These are phyloP conservation scores for Phalangium opilio DNA, from an alignment of 2,888 invertebrate genomes.

Conservation along the genomic window DNA sequence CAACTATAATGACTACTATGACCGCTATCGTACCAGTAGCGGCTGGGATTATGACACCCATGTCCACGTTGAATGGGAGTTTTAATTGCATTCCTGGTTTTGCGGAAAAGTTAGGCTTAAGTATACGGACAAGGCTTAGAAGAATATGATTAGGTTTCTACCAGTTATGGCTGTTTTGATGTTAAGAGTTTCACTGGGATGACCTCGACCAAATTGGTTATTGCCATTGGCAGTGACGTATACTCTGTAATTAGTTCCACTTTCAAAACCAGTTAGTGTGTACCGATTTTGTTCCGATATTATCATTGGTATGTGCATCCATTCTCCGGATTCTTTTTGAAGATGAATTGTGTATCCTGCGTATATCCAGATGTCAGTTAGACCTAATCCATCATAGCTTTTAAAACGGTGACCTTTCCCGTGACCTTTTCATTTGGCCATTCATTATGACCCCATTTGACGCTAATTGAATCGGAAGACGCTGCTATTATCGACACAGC, in stretches of 20 bases:
- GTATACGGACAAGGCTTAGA: too few relatives aligned
- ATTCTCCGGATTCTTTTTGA: slow-evolving; percentile 11
- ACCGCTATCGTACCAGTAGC: slow-evolving; percentile 14
- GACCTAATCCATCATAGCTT: not conserved
- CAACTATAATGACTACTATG: slow-evolving; percentile 13
- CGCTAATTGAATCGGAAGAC: slow-evolving; percentile 14
- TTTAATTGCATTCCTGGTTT: not conserved
- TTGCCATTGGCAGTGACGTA: slow-evolving; percentile 20
- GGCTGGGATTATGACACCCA: slow-evolving; percentile 15
- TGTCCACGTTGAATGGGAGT: slow-evolving; percentile 10
- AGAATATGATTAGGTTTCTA: not conserved
- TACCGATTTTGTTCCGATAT: slow-evolving; percentile 16
- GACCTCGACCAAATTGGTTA: slow-evolving; percentile 22
- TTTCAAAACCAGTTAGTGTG: slow-evolving; percentile 18
- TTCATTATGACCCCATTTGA: slow-evolving; percentile 13
- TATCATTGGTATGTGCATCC: slow-evolving; percentile 16
- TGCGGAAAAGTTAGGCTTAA: too few relatives aligned
- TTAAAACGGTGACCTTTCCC: slow-evolving; percentile 6
- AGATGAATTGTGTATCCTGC: slow-evolving; percentile 17
- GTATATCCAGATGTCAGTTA: not conserved
- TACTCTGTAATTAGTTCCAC: slow-evolving; percentile 18
- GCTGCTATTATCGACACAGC: slow-evolving; percentile 11
- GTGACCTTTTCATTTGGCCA: slow-evolving; percentile 11
- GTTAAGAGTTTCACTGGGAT: slow-evolving; percentile 16
- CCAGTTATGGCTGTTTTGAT: slow-evolving; percentile 15